phyloP scores from a whole-genome alignment of 2,797 vertebrate species.

The Girardinus metallicus region DNA sequence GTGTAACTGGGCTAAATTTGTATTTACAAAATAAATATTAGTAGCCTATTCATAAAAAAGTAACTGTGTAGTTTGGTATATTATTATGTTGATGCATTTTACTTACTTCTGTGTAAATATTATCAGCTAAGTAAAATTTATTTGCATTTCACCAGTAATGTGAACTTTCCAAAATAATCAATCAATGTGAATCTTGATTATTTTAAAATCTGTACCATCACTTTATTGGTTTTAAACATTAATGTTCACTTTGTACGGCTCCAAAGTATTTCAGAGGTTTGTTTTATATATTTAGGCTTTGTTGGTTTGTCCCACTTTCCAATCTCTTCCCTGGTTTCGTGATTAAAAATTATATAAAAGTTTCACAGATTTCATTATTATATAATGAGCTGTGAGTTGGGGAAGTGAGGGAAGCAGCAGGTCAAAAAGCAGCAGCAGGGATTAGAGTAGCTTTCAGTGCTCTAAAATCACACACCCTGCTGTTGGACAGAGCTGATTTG shows the following conservation, averaged over 20 bases:
- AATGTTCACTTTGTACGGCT: neutral
- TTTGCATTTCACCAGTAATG: too few species aligned
- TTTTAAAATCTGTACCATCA: neutral
- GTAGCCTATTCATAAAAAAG: too few species aligned
- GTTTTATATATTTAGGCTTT: neutral
- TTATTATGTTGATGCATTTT: too few species aligned
- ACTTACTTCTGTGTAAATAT: too few species aligned
- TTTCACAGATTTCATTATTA: conserved; percentile 1
- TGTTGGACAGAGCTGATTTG: conserved; percentile 30
- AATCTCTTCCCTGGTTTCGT: neutral
- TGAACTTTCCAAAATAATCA: too few species aligned
- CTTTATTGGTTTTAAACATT: neutral
- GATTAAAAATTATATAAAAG: neutral
- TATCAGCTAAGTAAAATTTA: too few species aligned
- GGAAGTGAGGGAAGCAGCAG: conserved; percentile 17
- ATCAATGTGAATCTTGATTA: neutral
- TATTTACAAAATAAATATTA: too few species aligned
- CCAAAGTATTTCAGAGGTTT: neutral
- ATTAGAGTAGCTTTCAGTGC: conserved; percentile 33
- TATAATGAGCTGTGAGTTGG: conserved; percentile 15
- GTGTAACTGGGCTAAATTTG: too few species aligned
- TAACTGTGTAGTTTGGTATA: too few species aligned
- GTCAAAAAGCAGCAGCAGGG: conserved; percentile 24
- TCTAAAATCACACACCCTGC: neutral
- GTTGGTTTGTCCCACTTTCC: neutral